Base-by-base conservation (phyloP, 2,797 vertebrate species). In the Amphiprion clarkii region DNA sequence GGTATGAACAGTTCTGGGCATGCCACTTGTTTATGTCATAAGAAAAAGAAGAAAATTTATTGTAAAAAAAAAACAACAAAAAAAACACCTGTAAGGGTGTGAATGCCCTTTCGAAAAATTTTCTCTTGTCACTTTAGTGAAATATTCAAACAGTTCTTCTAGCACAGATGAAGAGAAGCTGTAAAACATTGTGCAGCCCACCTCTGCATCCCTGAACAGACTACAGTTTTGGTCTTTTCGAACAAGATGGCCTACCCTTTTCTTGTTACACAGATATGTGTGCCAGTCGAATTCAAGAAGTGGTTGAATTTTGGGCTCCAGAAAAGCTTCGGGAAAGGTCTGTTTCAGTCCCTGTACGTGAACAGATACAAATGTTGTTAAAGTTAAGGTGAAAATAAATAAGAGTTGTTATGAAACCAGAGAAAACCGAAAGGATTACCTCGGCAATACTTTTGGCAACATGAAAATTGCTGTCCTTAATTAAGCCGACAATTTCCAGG, bases 281-380 rank as follows among this genome's bases (percentile, higher is more conserved):
- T 91, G 58, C 95, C 95, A 96, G 33, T 93, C 94, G 66, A 85
- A 87, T 86, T 96, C 94, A 13, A 94, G 59, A 7, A 95, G 64
- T 11, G 94, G 91, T 7, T 53, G 48, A 77, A 95, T 76, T 56
- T 75, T 61, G 29, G 92, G 92, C 25, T 93, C 82, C 67, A 83
- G 53, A 80, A 96, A 95, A 6, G 53, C 75, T 1, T 63, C 46
- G 0, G 93, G 89, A 81, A 94, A 95, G 67, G 82, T 88, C 25
- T 79, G 75, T 76, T 89, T 93, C 14, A 96, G 83, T 52, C 77
- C 93, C 95, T 96, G 74, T 16, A 9, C 55, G 9, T 63, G 1
- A 63, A 61, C 52, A 19, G 0, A 61, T 10, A 46, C 0, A 60
- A n/a, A 12, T 58, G 12, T 5, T 60, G 21, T 56, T 42, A 44